Evolutionary conservation across 2,113 vertebrate genomes (phyloP), one percentile per base, ranked within the genome.

Genomic region (Emberiza fucata): DNA sequence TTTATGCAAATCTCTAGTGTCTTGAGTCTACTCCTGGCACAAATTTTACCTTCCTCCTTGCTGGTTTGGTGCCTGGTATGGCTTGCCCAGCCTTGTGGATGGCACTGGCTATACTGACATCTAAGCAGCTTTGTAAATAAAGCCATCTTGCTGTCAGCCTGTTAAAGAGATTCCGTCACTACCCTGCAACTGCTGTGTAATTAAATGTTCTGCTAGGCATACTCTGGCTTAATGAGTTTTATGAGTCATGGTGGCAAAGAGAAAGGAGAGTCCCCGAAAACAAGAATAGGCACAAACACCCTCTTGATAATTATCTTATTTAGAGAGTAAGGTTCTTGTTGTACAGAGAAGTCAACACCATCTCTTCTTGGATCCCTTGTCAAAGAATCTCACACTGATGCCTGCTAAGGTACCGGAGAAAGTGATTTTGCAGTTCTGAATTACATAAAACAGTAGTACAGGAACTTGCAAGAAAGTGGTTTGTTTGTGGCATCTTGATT

Each of bases 131-230:
- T 89, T 92, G 82, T 73, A 93, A 91, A 93, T 96, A 75, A 92
- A 97, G 60, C 80, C 76, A 75, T 88, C 47, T 66, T 83, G 42
- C 85, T 6, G 2, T 90, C 90, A 95, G 92, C 56, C 72, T 88
- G 88, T 86, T 88, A 93, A 91, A 81, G 63, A 94, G 93, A 92
- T 94, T 88, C 80, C 12, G 35, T 88, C 77, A 33, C 64, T 88
- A 16, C 44, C 51, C 40, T 95, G 91, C 42, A 91, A 86, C 60
- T 94, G 56, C 72, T 78, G 21, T 94, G 48, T 94, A 95, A 96
- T 97, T 97, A 96, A 78, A 88, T 71, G 47, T 90, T 94, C 88
- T 96, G 86, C 83, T 92, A 71, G 69, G 60, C 83, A 75, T 84
- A 73, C 83, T 88, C 91, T 91, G 76, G 82, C 90, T 96, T 92